Percentiles rank a stretch among this genome's conserved stretches.
These are phyloP conservation scores for Drosophila asahinai DNA, from an alignment of 1,140 invertebrate genomes.

Conservation along the genomic window DNA sequence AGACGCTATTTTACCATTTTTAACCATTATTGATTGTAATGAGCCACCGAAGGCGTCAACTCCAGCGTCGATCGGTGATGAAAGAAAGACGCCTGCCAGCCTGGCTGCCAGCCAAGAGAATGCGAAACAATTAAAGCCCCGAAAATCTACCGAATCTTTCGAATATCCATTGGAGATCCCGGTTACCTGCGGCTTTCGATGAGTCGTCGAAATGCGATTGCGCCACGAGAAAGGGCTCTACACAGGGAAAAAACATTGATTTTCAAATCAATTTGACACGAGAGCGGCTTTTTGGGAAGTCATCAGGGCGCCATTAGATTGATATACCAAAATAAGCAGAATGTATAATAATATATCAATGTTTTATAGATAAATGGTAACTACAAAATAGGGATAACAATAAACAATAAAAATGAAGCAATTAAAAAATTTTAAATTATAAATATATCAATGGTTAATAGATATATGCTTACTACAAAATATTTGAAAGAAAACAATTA, in stretches of 20 bases:
- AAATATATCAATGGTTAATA: too few relatives aligned
- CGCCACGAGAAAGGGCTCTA: conserved; percentile 32
- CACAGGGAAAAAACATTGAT: conserved; percentile 22
- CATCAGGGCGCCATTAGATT: conserved; percentile 37
- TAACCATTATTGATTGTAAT: conserved; percentile 75
- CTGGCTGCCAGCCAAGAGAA: conserved; percentile 12
- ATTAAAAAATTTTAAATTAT: too few relatives aligned
- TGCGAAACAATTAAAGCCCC: conserved; percentile 74
- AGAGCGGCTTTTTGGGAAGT: neutral
- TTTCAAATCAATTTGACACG: conserved; percentile 16
- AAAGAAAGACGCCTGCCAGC: conserved; percentile 44
- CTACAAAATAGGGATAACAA: too few relatives aligned
- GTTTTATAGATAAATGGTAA: too few relatives aligned
- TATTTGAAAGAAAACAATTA: too few relatives aligned
- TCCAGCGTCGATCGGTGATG: conserved; percentile 51
- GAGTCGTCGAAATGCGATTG: conserved; percentile 62
- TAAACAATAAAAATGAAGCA: too few relatives aligned
- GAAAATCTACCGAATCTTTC: conserved; percentile 16
- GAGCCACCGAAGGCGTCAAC: conserved; percentile 82
- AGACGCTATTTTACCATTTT: conserved; percentile 47
- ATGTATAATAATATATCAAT: neutral
- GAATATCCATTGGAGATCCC: conserved; percentile 47
- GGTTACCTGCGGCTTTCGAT: conserved; percentile 73
- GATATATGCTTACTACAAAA: too few relatives aligned
- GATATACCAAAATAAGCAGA: neutral